Evolutionary conservation across 2,888 invertebrate genomes (phyloP).

Genomic region (Iselma pallidipennis): DNA sequence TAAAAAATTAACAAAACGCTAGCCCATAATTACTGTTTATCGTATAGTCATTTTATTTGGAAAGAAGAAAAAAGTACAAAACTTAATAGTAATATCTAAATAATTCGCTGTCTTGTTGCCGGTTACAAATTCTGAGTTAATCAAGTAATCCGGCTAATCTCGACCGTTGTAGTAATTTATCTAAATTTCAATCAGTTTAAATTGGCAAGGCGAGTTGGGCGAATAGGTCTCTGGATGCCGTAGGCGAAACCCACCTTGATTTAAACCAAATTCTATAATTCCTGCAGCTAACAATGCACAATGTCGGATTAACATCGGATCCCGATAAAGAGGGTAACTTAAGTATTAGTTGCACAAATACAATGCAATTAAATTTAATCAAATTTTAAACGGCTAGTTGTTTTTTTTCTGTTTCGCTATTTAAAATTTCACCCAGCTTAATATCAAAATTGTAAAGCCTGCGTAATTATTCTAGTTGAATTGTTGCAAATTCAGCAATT

Average conservation of each 20-base stretch:
- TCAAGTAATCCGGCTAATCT: conserved; percentile 34
- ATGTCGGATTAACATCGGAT: conserved; percentile 42
- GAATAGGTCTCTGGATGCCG: conserved; percentile 5
- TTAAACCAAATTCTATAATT: conserved; percentile 41
- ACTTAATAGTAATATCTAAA: background rate
- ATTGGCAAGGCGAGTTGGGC: conserved; percentile 32
- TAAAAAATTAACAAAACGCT: too few relatives aligned
- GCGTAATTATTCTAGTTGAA: conserved; percentile 9
- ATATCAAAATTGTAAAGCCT: conserved; percentile 25
- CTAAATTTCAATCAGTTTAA: conserved; percentile 45
- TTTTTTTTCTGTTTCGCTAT: too few relatives aligned
- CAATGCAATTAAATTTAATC: background rate
- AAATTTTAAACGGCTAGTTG: too few relatives aligned
- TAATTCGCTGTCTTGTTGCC: background rate
- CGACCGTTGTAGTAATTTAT: conserved; percentile 36
- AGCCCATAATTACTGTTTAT: too few relatives aligned
- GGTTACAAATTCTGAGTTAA: conserved; percentile 27
- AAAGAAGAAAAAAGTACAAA: too few relatives aligned
- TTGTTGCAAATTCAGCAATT: conserved; percentile 47
- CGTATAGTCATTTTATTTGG: too few relatives aligned
- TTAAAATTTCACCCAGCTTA: too few relatives aligned
- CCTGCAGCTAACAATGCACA: conserved; percentile 42
- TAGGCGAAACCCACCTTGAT: conserved; percentile 31
- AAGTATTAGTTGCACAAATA: conserved; percentile 18
- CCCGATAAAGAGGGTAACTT: conserved; percentile 42